Base-by-base conservation (phyloP, 2,888 invertebrate species). In the Drosophila borealis region DNA sequence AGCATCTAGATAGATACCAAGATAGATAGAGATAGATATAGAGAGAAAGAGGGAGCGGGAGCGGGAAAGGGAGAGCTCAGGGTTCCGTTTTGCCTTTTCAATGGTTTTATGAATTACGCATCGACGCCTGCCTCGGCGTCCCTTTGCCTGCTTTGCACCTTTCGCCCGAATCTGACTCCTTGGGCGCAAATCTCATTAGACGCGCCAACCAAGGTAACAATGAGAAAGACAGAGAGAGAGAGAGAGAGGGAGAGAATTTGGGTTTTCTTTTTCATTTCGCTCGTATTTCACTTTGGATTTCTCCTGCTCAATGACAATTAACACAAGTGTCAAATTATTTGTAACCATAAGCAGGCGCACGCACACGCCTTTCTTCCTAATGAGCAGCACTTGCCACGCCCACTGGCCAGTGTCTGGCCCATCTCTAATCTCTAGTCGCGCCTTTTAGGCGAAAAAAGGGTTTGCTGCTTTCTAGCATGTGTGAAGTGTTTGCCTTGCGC, bases 61-160 rank as follows among this genome's bases (percentile, higher is more conserved):
- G 51, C 55, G 45, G 45, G 14, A 61, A 44, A 33, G 19, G 17
- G 17, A 49, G 54, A 44, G 56, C 33, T 34, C 8, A 29, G 49
- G 37, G 36, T 62, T 25, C 14, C 62, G 39, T 41, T 48, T 61
- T 87, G 86, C 77, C 88, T 86, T 89, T 82, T 86, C 77, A 84
- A 89, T 86, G 86, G 86, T 88, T 76, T 89, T 87, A 87, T 85
- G 81, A 86, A 88, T 83, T 87, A 86, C 81, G 85, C 81, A 87
- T 87, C 81, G 77, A 89, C 89, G 89, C 89, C 90, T 89, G 53
- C 41, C 45, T 3, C 9, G 4, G 6, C 14, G 1, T 8, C n/a
- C 29, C 21, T 17, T 42, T 13, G 17, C 39, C 14, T 14, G 51
- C 49, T 48, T 29, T 62, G 62, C 54, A 55, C 57, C 76, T 64